A percentile compares a stretch with the other conserved stretches of the same genome.
These are phyloP conservation scores for Hystrix brachyura DNA, from an alignment of 2,113 vertebrate genomes.

Conservation along the genomic window DNA sequence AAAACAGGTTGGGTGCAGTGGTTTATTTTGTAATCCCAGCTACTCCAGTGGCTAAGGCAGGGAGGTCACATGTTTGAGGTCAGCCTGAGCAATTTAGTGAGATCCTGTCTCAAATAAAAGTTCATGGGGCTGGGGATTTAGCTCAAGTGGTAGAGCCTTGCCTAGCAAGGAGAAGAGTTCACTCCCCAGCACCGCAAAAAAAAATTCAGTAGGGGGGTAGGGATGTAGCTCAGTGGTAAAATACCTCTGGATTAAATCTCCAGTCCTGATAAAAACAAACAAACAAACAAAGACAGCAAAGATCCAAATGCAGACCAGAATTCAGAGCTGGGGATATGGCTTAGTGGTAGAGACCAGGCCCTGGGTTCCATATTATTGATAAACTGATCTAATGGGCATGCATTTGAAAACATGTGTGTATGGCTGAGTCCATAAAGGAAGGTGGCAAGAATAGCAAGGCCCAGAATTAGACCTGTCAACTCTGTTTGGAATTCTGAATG, in stretches of 20 bases:
- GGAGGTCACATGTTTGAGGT: background rate
- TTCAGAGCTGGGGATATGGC: background rate
- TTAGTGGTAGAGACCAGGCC: background rate
- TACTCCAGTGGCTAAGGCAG: background rate
- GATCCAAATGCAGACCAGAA: background rate
- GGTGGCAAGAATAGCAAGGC: background rate
- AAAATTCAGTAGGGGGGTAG: background rate
- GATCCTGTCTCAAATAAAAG: background rate
- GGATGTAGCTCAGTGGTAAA: background rate
- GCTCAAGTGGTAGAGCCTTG: background rate
- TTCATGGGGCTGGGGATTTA: background rate
- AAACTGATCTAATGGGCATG: background rate
- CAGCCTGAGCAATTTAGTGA: background rate
- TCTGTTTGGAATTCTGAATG: conserved; percentile 54
- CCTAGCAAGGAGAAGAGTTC: too few species aligned
- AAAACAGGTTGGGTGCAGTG: background rate
- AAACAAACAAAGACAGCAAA: background rate
- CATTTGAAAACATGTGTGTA: background rate
- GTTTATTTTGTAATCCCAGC: background rate
- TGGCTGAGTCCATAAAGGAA: conserved; percentile 13
- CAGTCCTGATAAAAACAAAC: background rate
- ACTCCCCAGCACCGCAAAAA: too few species aligned
- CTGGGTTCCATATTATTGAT: background rate
- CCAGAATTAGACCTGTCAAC: conserved; percentile 28
- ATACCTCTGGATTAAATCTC: too few species aligned